Base-by-base conservation (phyloP, 1,140 invertebrate genomes). In the Bombus soroeensis region DNA sequence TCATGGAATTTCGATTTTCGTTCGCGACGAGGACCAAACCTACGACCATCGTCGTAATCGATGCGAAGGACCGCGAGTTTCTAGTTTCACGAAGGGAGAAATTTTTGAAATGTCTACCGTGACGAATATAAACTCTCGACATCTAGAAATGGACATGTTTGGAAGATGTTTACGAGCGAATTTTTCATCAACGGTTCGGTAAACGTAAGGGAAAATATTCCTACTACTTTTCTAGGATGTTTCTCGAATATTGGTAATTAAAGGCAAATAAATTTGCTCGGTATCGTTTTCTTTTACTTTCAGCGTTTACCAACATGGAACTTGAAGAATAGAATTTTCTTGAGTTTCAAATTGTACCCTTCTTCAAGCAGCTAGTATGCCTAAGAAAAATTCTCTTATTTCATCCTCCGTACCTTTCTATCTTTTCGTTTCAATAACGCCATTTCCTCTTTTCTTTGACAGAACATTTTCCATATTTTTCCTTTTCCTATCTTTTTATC, bases 61-160 rank as follows among this genome's bases (percentile, higher is more conserved):
- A 74, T 32, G 34, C 22, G 22, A 6, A 9, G 34, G 3, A 37
- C 12, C 15, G 3, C 47, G 39, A 10, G n/a, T 13, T 72, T n/a
- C 15, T 9, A 5, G 22, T 13, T 72, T n/a, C 15, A 43, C 25
- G 34, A 8, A 15, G 22, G 10, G 8, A 3, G 9, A 13, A 43
- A 43, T 13, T 28, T 25, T 76, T 15, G 73, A 83, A 83, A 83
- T 77, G 34, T 70, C 34, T 39, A 13, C 12, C 18, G 28, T 22
- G 43, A 53, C 59, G 25, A 68, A 57, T 76, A 76, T 39, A 83
- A 74, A 74, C 13, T 53, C 0, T 3, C 22, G 22, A 32, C 3
- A 18, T 18, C 3, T n/a, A 28, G 53, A 37, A 32, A 62, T 32
- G 72, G 25, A 66, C 32, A n/a, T n/a, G n/a, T n/a, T n/a, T n/a